Conservation (phyloP, 2,797 vertebrate species). For the Pseudopleuronectes americanus region DNA sequence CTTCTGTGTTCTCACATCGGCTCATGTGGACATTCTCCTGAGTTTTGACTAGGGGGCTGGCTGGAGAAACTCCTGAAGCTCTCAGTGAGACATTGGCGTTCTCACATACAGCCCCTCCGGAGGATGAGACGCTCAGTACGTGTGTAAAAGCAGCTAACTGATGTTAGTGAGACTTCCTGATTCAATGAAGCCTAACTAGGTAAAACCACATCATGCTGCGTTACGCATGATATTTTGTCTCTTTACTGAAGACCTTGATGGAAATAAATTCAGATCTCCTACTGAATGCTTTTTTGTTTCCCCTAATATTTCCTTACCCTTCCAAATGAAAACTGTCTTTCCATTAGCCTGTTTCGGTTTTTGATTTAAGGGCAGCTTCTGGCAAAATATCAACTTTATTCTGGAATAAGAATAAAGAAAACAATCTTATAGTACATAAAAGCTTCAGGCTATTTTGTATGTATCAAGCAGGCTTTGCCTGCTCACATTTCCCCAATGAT, state of each 20-base stretch:
- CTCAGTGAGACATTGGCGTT: no score
- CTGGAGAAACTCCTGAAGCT: no score
- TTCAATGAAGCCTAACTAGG: slow-evolving; percentile 25
- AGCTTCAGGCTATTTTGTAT: neutral
- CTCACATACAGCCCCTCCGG: no score
- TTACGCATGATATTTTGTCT: neutral
- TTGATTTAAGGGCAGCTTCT: no score
- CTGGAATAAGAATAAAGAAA: neutral
- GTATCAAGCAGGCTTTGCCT: neutral
- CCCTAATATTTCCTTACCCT: neutral
- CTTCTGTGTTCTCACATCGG: no score
- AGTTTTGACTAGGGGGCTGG: no score
- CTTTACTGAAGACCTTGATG: slow-evolving; percentile 1
- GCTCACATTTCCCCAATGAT: slow-evolving; percentile 1
- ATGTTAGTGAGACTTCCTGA: slow-evolving; percentile 41
- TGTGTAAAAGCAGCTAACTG: no score
- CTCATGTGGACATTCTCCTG: no score
- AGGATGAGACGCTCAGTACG: no score
- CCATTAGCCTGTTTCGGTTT: neutral
- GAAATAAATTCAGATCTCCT: slow-evolving; percentile 8
- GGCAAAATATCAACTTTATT: no score
- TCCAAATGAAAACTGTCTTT: neutral
- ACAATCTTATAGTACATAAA: neutral
- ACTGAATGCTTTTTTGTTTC: neutral
- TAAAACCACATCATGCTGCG: slow-evolving; percentile 22